These are phyloP conservation scores for Phenganax marumi DNA, from an alignment of 92 coral and sea anemone species.

Conservation along the genomic window DNA sequence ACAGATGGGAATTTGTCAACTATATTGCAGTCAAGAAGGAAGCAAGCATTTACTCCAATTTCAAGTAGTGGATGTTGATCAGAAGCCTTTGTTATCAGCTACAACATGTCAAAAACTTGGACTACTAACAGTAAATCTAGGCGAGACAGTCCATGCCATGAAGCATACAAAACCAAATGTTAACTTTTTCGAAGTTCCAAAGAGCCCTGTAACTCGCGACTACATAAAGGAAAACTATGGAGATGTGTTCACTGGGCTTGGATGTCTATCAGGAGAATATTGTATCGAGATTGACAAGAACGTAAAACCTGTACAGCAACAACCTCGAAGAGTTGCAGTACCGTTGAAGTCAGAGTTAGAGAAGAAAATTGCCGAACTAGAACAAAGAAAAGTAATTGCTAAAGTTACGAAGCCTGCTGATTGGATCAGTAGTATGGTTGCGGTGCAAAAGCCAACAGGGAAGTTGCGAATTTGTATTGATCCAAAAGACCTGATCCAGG, in stretches of 20 bases:
- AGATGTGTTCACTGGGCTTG: constrained; percentile 10
- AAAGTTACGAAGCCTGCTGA: constrained; percentile 15
- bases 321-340: neutral
- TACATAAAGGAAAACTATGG: constrained; percentile 16
- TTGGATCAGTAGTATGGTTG: neutral
- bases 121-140: constrained; percentile 25
- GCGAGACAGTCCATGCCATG: too few species aligned
- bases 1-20: constrained; percentile 28
- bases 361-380: constrained; percentile 23
- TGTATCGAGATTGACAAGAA: constrained; percentile 32
- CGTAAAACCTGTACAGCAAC: constrained; percentile 19
- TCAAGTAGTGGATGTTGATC: constrained; percentile 46
- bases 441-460: neutral
- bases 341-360: neutral
- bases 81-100: constrained; percentile 49
- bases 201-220: constrained; percentile 17
- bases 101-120: constrained; percentile 34
- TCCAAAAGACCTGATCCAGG: neutral
- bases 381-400: constrained; percentile 35
- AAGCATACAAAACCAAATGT: neutral
- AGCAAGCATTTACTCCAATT: constrained; percentile 45
- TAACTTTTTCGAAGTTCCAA: constrained; percentile 17
- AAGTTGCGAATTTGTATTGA: neutral
- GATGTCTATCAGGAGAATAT: constrained; percentile 20
- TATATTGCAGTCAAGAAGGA: constrained; percentile 35